Evolutionary conservation across 2,797 vertebrate genomes (phyloP).

Genomic region (Siniperca undulata): DNA sequence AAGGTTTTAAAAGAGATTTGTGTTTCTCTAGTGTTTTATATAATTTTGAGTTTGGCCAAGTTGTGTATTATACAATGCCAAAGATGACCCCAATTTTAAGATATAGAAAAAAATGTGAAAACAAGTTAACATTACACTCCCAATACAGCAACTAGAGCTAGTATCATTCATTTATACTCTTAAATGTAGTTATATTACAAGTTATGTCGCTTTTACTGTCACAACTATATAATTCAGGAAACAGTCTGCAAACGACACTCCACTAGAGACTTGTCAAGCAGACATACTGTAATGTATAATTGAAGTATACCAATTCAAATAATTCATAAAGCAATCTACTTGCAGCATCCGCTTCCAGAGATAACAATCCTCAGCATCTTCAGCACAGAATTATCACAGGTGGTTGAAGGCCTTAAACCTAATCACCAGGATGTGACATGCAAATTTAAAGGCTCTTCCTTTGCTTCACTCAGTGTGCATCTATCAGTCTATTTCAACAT

Average conservation of each 20-base stretch:
- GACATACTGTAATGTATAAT: conserved; percentile 60
- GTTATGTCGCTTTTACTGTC: not conserved
- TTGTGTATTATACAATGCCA: not conserved
- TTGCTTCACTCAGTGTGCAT: conserved; percentile 43
- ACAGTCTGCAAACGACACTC: conserved; percentile 21
- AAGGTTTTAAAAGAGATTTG: not conserved
- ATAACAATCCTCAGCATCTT: conserved; percentile 58
- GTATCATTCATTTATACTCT: conserved; percentile 3
- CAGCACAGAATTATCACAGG: conserved; percentile 56
- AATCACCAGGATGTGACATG: conserved; percentile 61
- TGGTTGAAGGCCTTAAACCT: conserved; percentile 57
- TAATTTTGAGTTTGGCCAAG: not conserved
- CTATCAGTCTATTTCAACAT: conserved; percentile 69
- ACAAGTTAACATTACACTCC: not conserved
- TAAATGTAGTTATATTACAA: conserved; percentile 5
- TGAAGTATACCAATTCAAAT: conserved; percentile 60
- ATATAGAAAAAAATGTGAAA: not conserved
- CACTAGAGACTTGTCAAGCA: conserved; percentile 41
- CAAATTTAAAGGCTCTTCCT: conserved; percentile 63
- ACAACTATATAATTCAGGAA: conserved; percentile 32
- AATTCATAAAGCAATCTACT: conserved; percentile 66
- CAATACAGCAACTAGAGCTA: not conserved
- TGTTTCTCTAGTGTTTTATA: not conserved
- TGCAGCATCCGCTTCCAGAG: conserved; percentile 47
- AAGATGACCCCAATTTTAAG: not conserved